A percentile compares a stretch with the other conserved stretches of the same genome.
Evolutionary conservation across 2,888 invertebrate species (phyloP).

Genomic region (Euzetes globulus): DNA sequence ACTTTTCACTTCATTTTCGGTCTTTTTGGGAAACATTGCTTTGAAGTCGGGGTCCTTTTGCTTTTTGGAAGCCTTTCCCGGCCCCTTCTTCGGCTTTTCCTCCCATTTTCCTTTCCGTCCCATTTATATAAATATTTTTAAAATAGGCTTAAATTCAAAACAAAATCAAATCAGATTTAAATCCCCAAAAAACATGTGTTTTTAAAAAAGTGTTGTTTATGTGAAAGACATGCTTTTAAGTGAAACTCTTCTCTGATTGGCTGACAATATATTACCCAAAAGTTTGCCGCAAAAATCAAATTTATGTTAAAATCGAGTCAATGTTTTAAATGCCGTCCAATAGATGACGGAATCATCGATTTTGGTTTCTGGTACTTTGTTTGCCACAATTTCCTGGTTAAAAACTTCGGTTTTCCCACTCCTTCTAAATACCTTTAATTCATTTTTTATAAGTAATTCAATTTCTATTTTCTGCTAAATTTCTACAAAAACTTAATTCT

Average conservation of each 20-base stretch:
- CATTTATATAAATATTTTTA: conserved; percentile 55
- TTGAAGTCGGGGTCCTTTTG: conserved; percentile 65
- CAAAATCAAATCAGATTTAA: neutral
- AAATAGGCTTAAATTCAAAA: neutral
- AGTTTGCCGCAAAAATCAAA: no score
- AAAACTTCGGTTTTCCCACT: no score
- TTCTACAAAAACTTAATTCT: no score
- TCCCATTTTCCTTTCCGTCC: conserved; percentile 56
- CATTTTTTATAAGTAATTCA: no score
- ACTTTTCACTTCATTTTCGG: neutral
- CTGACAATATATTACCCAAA: neutral
- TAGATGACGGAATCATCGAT: no score
- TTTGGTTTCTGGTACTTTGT: no score
- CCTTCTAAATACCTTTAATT: no score
- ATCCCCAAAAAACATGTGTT: conserved; percentile 11
- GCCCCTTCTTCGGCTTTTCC: conserved; percentile 68
- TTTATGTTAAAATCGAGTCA: neutral
- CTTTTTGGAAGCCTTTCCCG: conserved; percentile 76
- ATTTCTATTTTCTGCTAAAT: no score
- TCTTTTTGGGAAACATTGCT: neutral
- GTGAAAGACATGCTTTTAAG: neutral
- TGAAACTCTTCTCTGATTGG: neutral
- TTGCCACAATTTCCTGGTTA: no score
- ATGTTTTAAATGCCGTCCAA: neutral
- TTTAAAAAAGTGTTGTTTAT: neutral